phyloP scores from a whole-genome alignment of 64 coral and sea anemone species.

The Orbicella faveolata region DNA sequence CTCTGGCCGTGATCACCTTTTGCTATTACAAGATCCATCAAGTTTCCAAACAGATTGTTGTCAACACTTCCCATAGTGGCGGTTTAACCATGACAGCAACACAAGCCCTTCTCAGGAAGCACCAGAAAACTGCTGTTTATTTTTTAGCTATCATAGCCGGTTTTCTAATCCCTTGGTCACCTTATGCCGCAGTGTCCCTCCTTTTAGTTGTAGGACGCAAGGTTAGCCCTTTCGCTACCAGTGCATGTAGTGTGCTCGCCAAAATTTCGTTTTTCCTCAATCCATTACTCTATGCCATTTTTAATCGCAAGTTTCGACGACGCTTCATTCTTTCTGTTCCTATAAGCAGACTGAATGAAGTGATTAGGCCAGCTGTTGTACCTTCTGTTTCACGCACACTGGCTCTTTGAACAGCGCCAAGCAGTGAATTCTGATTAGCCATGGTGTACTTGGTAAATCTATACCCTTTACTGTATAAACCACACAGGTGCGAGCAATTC shows the following conservation, averaged over 20 bases:
- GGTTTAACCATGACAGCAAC: neutral
- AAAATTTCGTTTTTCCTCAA: constrained; percentile 14
- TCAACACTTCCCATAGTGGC: neutral
- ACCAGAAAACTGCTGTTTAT: neutral
- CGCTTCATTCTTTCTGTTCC: neutral
- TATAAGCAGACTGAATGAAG: neutral
- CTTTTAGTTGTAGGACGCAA: neutral
- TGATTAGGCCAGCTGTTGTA: neutral
- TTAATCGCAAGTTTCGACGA: neutral
- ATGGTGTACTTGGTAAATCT: too few relatives aligned
- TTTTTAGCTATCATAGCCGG: neutral
- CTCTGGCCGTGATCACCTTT: constrained; percentile 17
- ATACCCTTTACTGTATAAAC: too few relatives aligned
- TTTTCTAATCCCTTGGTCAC: constrained; percentile 31
- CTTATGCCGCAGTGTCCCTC: constrained; percentile 19
- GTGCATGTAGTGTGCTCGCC: neutral
- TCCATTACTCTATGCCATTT: neutral
- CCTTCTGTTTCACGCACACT: neutral
- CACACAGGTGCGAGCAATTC: too few relatives aligned
- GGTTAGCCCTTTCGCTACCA: neutral
- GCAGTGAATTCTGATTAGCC: too few relatives aligned
- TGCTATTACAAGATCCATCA: constrained; percentile 30
- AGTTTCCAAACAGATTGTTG: neutral
- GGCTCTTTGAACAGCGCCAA: too few relatives aligned
- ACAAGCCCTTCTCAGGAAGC: neutral